Evolutionary conservation across 53 echinoderm and acorn worm genomes (phyloP).

Genomic region (Antedon mediterranea): DNA sequence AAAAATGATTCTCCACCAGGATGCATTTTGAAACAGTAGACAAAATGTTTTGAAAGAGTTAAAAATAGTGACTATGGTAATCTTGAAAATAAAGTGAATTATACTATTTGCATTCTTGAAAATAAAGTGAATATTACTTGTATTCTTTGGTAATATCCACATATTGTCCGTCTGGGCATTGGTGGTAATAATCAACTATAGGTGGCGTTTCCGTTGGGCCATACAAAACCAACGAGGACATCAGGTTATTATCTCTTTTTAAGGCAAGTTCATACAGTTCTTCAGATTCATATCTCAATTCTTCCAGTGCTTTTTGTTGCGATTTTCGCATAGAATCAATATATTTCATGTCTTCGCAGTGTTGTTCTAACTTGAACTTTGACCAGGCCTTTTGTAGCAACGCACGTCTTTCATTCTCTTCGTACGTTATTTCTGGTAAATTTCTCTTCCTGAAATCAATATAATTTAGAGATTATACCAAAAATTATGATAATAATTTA

Average conservation of each 20-base stretch:
- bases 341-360: constrained; percentile 39
- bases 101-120: neutral
- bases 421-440: constrained; percentile 25
- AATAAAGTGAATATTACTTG: constrained; percentile 8
- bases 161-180: constrained; percentile 71
- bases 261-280: constrained; percentile 78
- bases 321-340: constrained; percentile 32
- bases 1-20: too few species aligned
- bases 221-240: constrained; percentile 34
- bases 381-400: constrained; percentile 68
- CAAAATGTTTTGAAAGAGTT: too few species aligned
- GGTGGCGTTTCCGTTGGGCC: constrained; percentile 69
- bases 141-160: constrained; percentile 74
- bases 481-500: too few species aligned
- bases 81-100: too few species aligned
- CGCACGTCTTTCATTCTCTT: constrained; percentile 66
- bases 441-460: constrained; percentile 44
- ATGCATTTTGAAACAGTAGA: too few species aligned
- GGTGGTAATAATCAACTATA: constrained; percentile 37
- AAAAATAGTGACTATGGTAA: too few species aligned
- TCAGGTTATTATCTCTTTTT: constrained; percentile 35
- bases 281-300: constrained; percentile 61
- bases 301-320: constrained; percentile 62
- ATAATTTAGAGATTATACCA: too few species aligned
- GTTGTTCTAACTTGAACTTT: constrained; percentile 42